Base-by-base conservation (phyloP, 2,113 vertebrate species). In the Pholis gunnellus region DNA sequence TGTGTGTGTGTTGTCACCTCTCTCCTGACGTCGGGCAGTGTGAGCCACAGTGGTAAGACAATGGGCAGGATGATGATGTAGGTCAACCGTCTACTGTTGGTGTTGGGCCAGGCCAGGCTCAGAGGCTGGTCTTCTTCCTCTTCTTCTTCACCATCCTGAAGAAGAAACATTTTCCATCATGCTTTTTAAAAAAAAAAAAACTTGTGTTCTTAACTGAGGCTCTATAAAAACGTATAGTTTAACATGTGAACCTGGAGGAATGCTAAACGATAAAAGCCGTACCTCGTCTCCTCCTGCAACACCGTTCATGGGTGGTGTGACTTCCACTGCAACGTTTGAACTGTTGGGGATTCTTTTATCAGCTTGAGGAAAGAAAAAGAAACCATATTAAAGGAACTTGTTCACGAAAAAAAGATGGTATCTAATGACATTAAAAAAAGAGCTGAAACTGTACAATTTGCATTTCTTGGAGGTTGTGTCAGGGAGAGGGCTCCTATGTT, bases 11-110 rank as follows among this genome's bases (percentile, higher is more conserved):
- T 60, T 46, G 67, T 89, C 75, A 98, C 98, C 80, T 97, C 94
- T 91, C 97, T 98, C 84, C 98, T 96, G 90, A 99, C 98, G 0
- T 99, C 98, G 0, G 98, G 98, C 56, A 99, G 94, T 1, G 97
- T 97, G 27, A 93, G 77, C 98, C 98, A 99, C 78, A 99, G 92
- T 8, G 97, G 97, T 29, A 99, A 86, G 80, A 99, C 94, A 29
- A 99, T 98, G 78, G 98, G 98, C 0, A 99, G 82, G 52, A 99
- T 96, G 0, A 96, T 1, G 57, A 99, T 96, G 85, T 98, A 99
- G 0, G 95, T 98, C 82, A 95, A 6, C 64, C 89, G 96, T 88
- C 99, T 99, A 84, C 96, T 96, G 64, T 18, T 10, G 0, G 96
- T 97, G n/a, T 97, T 88, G 0, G 98, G 98, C 98, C 98, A 99